These are phyloP conservation scores for Caprella mutica DNA, from an alignment of 2,888 invertebrate genomes.

Conservation along the genomic window DNA sequence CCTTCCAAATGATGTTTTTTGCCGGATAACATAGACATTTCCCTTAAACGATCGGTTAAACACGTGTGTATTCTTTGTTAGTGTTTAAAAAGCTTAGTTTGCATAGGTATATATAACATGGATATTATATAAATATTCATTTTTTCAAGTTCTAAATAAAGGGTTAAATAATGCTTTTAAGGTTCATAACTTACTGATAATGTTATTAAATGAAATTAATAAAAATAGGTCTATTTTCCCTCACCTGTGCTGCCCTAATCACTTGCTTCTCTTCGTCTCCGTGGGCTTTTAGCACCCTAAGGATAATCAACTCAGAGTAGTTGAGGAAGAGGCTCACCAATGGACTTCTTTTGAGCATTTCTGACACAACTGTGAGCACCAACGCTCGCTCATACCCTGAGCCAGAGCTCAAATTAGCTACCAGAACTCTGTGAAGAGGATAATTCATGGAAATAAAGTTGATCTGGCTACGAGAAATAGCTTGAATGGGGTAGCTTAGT, in stretches of 20 bases:
- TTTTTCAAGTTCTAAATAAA: no score
- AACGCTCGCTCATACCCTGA: slow-evolving; percentile 45
- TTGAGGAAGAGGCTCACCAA: slow-evolving; percentile 71
- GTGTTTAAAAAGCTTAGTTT: no score
- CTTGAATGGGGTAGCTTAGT: no score
- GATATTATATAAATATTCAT: no score
- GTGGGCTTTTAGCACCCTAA: slow-evolving; percentile 79
- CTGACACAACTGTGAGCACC: slow-evolving; percentile 67
- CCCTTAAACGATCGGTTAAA: no score
- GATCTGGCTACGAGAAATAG: background rate
- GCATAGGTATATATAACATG: no score
- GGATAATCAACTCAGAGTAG: slow-evolving; percentile 61
- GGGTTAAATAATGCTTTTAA: no score
- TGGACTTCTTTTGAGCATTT: slow-evolving; percentile 66
- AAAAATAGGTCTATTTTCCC: background rate
- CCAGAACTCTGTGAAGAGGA: slow-evolving; percentile 54
- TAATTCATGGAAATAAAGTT: slow-evolving; percentile 37
- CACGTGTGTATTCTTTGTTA: no score
- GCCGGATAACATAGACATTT: no score
- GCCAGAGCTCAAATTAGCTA: slow-evolving; percentile 54
- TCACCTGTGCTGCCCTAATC: slow-evolving; percentile 58
- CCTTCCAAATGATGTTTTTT: no score
- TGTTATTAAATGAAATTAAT: no score
- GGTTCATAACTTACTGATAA: no score
- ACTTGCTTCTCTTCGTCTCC: slow-evolving; percentile 50